phyloP scores from a whole-genome alignment of 2,797 vertebrate species.

The Phrynocephalus vlangalii region DNA sequence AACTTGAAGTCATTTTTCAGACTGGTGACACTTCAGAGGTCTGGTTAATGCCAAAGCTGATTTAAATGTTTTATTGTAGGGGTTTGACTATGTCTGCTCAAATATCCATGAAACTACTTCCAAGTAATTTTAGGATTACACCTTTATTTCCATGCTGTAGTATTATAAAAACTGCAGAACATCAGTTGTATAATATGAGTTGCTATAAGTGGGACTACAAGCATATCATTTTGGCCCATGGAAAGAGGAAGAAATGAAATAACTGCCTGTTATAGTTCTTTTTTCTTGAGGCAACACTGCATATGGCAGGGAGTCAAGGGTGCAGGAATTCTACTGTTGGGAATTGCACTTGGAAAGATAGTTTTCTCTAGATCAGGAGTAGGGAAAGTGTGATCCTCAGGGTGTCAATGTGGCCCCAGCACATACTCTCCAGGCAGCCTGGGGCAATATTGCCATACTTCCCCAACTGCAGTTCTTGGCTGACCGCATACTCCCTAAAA shows the following conservation, averaged over 20 bases:
- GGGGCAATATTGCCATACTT: too few species aligned
- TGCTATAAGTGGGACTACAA: not conserved
- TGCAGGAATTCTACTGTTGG: not conserved
- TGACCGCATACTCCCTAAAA: too few species aligned
- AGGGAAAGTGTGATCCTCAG: too few species aligned
- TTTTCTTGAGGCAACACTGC: too few species aligned
- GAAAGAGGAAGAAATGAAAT: not conserved
- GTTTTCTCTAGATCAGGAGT: not conserved
- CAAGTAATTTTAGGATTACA: not conserved
- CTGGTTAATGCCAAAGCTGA: not conserved
- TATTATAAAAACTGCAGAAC: not conserved
- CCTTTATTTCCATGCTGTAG: not conserved
- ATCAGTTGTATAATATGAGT: not conserved
- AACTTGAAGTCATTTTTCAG: too few species aligned
- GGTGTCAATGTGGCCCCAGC: too few species aligned
- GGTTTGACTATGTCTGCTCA: not conserved
- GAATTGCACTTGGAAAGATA: not conserved
- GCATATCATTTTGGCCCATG: not conserved
- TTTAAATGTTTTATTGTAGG: not conserved
- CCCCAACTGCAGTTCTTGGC: too few species aligned
- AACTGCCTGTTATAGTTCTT: too few species aligned
- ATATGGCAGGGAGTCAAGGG: too few species aligned
- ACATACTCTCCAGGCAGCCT: too few species aligned
- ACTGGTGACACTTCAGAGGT: too few species aligned
- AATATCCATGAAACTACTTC: not conserved